Base-by-base conservation (phyloP, 1,140 invertebrate species). In the Drosophila setifemur region DNA sequence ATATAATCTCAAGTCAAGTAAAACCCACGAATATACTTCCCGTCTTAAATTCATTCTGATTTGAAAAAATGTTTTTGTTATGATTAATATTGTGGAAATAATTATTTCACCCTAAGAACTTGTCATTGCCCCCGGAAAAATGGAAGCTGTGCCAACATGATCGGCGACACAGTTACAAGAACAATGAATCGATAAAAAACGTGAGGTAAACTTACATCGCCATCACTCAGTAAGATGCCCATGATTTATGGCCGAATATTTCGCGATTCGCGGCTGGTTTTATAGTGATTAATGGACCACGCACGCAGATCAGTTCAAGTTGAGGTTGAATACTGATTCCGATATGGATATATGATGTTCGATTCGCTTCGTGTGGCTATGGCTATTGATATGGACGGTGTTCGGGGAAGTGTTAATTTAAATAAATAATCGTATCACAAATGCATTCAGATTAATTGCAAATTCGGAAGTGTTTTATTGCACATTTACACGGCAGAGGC, bases 201-300 rank as follows among this genome's bases (percentile, higher is more conserved):
- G 42, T 40, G 64, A 60, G 23, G 40, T 31, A 44, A 76, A 89
- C 86, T 89, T 89, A 89, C 86, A 82, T 89, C 82, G 53, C 87
- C 86, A 69, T 89, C 86, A 71, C 87, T 89, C 52, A 89, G 64
- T 66, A 89, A 66, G 69, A 89, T 89, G 57, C 86, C 86, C 86
- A 89, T 89, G 50, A 73, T 86, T 85, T 86, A 75, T 73, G 49
- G 19, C 29, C 35, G 25, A 50, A 44, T 49, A 60, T 50, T 63
- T 61, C 26, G 47, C 50, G 29, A 55, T 66, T 66, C 35, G 49
- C 43, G 43, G 63, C 50, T 74, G 35, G 79, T 71, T 73, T 71
- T 55, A 66, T 42, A 64, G 64, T 64, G 57, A 64, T 64, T 64
- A 49, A 64, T 64, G 60, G 31, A 14, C 57, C 58, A 64, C 42